Evolutionary conservation across 2,888 invertebrate species (phyloP), one percentile per base, ranked within the genome.

Genomic region (Ellobium chinense): DNA sequence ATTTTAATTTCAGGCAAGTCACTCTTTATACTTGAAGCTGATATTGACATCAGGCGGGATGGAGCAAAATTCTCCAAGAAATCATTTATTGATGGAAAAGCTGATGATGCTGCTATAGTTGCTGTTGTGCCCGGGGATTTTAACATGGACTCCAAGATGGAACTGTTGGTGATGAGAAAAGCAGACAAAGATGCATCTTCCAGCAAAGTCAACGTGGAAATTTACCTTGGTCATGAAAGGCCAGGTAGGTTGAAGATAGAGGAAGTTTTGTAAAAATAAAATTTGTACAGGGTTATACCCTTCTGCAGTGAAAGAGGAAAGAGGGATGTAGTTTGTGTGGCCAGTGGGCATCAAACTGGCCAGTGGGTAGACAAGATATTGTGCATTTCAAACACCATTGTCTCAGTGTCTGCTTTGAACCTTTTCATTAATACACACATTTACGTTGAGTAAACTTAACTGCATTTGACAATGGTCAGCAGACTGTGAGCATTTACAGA

Each of bases 141-240:
- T 91, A 97, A 98, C 93, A 98, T 98, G 0, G 98, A 99, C 94
- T 97, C 97, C 0, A 95, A 97, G 79, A 97, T 98, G 97, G 98
- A 99, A 92, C 95, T 98, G 24, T 92, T 98, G 84, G 94, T 98
- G 0, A 96, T 91, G 18, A 60, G 80, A 36, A 82, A 81, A 60
- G 21, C 91, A 4, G 37, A 68, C 27, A 76, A 75, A 24, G 37
- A 73, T n/a, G 60, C 58, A 70, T 66, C 29, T 4, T 39, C 72
- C 34, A 69, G 46, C 14, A 68, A 58, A 34, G 84, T 87, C 24
- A 81, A 74, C 46, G 86, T 87, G 18, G 80, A 86, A 31, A 87
- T 91, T 39, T 87, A 88, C 76, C 88, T 87, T 89, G 89, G 89
- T n/a, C 82, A 78, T 62, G 80, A 82, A 31, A 60, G 9, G n/a